A percentile compares a stretch with the other conserved stretches of the same genome.
Evolutionary conservation across 35 echinoderm and acorn worm species (phyloP).

Genomic region (Amphiura filiformis): DNA sequence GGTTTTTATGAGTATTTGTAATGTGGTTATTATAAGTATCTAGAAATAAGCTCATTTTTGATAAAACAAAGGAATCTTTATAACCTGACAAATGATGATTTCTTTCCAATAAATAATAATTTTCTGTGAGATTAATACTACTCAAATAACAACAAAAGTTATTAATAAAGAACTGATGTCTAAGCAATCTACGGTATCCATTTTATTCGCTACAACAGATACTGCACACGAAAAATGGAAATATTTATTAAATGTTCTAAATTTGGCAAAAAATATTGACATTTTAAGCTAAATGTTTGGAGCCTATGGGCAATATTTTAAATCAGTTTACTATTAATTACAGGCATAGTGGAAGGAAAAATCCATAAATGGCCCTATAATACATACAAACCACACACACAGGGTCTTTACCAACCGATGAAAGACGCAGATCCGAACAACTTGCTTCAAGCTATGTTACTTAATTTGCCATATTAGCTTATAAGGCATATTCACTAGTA

Average conservation of each 20-base stretch:
- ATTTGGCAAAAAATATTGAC: constrained; percentile 7
- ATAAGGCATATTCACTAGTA: not conserved
- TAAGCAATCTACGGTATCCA: too few species aligned
- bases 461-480: constrained; percentile 7
- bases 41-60: not conserved
- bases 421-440: not conserved
- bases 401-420: not conserved
- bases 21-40: not conserved
- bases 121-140: too few species aligned
- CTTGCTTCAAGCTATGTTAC: not conserved
- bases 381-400: not conserved
- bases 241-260: not conserved
- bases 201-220: too few species aligned
- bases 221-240: too few species aligned
- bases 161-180: too few species aligned
- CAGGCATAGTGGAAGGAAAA: not conserved
- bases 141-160: too few species aligned
- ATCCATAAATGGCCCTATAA: constrained; percentile 2
- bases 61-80: not conserved
- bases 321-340: constrained; percentile 5
- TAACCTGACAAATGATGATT: not conserved
- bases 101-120: too few species aligned
- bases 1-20: not conserved
- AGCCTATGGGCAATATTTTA: not conserved
- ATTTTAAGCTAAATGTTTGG: not conserved